Evolutionary conservation across 2,113 vertebrate species (phyloP).

Genomic region (Cinclus mexicanus): DNA sequence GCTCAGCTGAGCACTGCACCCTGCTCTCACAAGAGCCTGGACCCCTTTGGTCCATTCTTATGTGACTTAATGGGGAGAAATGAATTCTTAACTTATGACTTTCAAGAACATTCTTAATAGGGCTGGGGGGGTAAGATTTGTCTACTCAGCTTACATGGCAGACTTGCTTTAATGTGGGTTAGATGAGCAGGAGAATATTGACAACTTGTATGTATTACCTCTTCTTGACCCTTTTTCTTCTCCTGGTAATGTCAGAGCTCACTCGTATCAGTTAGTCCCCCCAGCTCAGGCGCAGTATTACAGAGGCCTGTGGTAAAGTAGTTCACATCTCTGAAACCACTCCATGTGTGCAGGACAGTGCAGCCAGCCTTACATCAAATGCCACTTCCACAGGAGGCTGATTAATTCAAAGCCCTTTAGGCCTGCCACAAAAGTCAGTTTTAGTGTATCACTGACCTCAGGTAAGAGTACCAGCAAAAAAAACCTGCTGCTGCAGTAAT

Average conservation of each 20-base stretch:
- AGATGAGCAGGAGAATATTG: background rate
- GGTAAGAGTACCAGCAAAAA: background rate
- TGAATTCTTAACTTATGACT: background rate
- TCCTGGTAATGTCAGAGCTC: background rate
- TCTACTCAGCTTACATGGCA: background rate
- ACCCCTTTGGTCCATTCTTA: background rate
- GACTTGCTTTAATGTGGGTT: background rate
- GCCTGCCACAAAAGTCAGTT: background rate
- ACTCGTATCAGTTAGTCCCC: background rate
- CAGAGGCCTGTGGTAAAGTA: background rate
- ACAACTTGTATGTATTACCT: background rate
- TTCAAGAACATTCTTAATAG: background rate
- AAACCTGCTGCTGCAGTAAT: background rate
- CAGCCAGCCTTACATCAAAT: background rate
- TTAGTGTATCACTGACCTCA: background rate
- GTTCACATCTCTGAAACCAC: background rate
- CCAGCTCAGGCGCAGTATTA: constrained; percentile 24
- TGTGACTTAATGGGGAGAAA: background rate
- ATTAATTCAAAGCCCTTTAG: background rate
- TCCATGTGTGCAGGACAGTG: background rate
- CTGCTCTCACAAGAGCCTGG: background rate
- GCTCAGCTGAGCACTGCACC: background rate
- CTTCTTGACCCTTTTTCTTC: background rate
- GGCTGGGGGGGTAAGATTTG: background rate
- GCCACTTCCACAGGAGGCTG: background rate